Base-by-base conservation (phyloP, 1,140 invertebrate species). In the Meloidogyne hapla region DNA sequence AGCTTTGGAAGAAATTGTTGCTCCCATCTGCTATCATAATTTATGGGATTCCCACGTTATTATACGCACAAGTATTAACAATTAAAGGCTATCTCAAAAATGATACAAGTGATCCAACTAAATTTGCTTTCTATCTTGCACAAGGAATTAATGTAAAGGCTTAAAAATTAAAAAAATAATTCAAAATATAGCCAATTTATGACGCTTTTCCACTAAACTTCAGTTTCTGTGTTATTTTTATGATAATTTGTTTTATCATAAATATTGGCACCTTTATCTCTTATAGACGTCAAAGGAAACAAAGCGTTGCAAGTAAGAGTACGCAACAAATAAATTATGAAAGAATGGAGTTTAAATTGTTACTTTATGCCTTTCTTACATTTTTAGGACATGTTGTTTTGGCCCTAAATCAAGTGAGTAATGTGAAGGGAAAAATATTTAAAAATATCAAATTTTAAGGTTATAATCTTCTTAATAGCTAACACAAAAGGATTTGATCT, bases 211-310 rank as follows among this genome's bases (percentile, higher is more conserved):
- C 48, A 56, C 5, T 69, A 28, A 61, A 69, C 68, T 45, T 61
- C 15, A 26, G 10, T 18, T 25, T 28, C 9, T 69, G 42, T 28
- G 33, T 69, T 18, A 2, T 69, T 69, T 69, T 69, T 28, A 69
- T 69, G 68, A 25, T 26, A 26, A 28, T 42, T n/a, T 69, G 68
- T 61, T 28, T 42, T 69, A 26, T 69, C 25, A 69, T 69, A 25
- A 69, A 69, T n/a, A 42, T 69, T 69, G 25, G 45, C 18, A 61
- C 68, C 18, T 26, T 69, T 42, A 28, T 28, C 6, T 45, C 68
- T 2, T 69, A 42, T 25, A 69, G 28, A 69, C 15, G 28, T 25
- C 68, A 69, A 8, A 69, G 15, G 18, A 56, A n/a, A 6, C n/a
- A n/a, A n/a, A 56, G 8, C 1, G n/a, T 13, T 21, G 48, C n/a